These are phyloP conservation scores for Jacana jacana DNA, from an alignment of 2,113 vertebrate species.

Conservation along the genomic window DNA sequence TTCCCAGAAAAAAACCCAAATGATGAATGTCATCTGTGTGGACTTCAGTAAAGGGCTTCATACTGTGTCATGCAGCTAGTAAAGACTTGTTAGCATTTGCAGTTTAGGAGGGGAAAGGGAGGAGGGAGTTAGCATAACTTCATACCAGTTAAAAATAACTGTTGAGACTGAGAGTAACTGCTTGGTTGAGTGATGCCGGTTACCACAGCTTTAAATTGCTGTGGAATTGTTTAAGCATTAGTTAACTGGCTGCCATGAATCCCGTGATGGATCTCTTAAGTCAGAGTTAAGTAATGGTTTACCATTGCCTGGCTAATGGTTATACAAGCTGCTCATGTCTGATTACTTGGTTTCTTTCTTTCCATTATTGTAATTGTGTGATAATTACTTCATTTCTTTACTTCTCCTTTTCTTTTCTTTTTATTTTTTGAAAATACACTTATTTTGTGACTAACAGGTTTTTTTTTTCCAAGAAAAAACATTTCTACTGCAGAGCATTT, in stretches of 20 bases:
- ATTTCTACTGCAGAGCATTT: not conserved
- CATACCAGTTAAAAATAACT: constrained; percentile 68
- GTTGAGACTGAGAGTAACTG: constrained; percentile 53
- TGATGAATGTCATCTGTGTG: not conserved
- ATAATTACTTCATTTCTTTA: constrained; percentile 67
- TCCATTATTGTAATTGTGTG: constrained; percentile 64
- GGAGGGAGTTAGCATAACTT: constrained; percentile 35
- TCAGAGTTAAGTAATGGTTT: constrained; percentile 75
- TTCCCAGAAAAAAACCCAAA: not conserved
- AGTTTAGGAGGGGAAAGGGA: constrained; percentile 6
- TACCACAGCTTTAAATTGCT: constrained; percentile 66
- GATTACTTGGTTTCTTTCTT: constrained; percentile 73
- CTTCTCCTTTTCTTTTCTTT: not conserved
- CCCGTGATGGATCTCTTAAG: constrained; percentile 68
- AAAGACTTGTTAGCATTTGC: not conserved
- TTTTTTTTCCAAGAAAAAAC: constrained; percentile 1
- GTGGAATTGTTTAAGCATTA: constrained; percentile 73
- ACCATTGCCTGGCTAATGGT: constrained; percentile 73
- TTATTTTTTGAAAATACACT: not conserved
- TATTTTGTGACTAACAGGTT: constrained; percentile 24
- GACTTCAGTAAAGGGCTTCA: not conserved
- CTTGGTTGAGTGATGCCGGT: constrained; percentile 50
- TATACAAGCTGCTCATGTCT: constrained; percentile 71
- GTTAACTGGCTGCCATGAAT: constrained; percentile 65
- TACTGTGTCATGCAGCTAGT: not conserved